phyloP scores from a whole-genome alignment of 2,113 vertebrate genomes.

The Nettapus auritus region DNA sequence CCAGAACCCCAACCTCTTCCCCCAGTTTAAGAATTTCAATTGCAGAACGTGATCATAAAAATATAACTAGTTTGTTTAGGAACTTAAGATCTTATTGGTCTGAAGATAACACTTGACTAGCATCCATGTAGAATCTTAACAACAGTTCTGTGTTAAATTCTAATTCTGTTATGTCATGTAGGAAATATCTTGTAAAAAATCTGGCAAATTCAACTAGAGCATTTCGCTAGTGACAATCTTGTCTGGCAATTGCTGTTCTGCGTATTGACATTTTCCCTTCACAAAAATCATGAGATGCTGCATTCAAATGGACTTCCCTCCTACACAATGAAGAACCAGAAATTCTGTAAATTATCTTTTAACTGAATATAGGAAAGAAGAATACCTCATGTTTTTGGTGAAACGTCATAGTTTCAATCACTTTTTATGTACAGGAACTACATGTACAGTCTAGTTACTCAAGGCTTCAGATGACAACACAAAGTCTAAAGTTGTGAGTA shows the following conservation, averaged over 20 bases:
- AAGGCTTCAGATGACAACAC: neutral
- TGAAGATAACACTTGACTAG: neutral
- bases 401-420: neutral
- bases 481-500: neutral
- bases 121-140: neutral
- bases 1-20: neutral
- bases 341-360: neutral
- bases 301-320: neutral
- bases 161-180: neutral
- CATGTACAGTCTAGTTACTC: neutral
- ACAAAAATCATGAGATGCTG: neutral
- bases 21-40: neutral
- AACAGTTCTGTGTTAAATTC: neutral
- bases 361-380: neutral
- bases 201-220: neutral
- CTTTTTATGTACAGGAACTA: neutral
- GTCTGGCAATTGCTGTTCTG: neutral
- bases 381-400: neutral
- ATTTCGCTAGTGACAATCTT: fast-evolving
- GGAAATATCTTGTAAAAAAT: neutral
- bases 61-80: neutral
- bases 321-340: neutral
- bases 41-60: neutral
- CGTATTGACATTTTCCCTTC: neutral
- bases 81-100: neutral